Base-by-base conservation (phyloP, 2,797 vertebrate genomes). In the Acropternis orthonyx region DNA sequence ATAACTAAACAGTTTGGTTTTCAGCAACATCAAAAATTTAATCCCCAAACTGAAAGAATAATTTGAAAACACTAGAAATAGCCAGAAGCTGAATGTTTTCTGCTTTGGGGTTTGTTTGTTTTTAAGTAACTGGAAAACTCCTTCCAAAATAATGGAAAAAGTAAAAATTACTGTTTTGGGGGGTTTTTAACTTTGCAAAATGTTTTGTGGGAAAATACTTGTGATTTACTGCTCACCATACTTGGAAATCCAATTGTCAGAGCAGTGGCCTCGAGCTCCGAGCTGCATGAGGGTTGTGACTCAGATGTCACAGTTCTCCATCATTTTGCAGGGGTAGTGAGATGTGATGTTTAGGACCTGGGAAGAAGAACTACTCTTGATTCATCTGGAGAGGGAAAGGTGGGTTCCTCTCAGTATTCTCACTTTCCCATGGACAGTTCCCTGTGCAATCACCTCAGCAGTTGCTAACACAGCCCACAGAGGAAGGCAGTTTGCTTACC, bases 21-120 rank as follows among this genome's bases (percentile, higher is more conserved):
- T 85, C 77, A 63, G 21, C 59, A 94, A 59, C 73, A 76, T 86
- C 59, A 91, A 86, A 94, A 95, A 92, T 82, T 82, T 76, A 74
- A 87, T 86, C 63, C 66, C 59, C 44, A 76, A 85, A 92, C 36
- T 76, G 62, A 95, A 91, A 89, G 48, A 80, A 93, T 83, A 84
- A 86, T 86, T 90, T 76, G 52, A 81, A 94, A 94, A 89, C 56
- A 61, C 55, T 86, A 36, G 63, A 86, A 96, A 94, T 55, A 95
- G 52, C 73, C 87, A 66, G 74, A 89, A 96, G 77, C 51, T 69
- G 80, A 49, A 81, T 84, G 34, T 15, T 92, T 94, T 63, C 73
- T 91, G 73, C 66, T 89, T 63, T 73, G 46, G 74, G 34, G 18
- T 54, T 91, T 43, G 34, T 74, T 91, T 92, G 73, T 23, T 94